Percentiles rank a stretch among this genome's conserved stretches.
Conservation (phyloP, 2,113 vertebrate species). For the Psilopsiagon aymara region DNA sequence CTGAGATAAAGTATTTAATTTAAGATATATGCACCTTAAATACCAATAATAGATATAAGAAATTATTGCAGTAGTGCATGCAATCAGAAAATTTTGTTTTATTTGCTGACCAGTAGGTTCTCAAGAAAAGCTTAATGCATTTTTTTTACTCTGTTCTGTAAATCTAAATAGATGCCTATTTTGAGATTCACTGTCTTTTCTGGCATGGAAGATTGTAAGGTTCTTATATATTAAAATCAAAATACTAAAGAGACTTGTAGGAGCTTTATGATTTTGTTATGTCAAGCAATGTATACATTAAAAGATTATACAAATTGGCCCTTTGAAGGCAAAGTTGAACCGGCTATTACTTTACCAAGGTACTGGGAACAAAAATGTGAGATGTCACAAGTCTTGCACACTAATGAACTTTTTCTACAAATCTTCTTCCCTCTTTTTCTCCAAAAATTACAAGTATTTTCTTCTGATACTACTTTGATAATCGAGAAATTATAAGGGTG, state of each 20-base stretch:
- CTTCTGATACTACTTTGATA: not conserved
- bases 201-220: conserved; percentile 65
- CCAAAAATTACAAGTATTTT: not conserved
- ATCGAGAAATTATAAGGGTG: not conserved
- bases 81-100: conserved; percentile 37
- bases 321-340: not conserved
- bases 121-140: conserved; percentile 25
- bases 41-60: not conserved
- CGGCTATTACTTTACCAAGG: not conserved
- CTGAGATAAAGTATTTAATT: not conserved
- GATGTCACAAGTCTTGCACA: not conserved
- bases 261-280: conserved; percentile 58
- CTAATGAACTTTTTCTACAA: not conserved
- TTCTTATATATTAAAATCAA: conserved; percentile 67
- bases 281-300: conserved; percentile 55
- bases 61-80: not conserved
- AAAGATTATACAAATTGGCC: not conserved
- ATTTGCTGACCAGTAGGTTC: conserved; percentile 8
- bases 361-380: not conserved
- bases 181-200: conserved; percentile 60
- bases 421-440: not conserved
- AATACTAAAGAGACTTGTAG: conserved; percentile 33
- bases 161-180: conserved; percentile 51
- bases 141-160: not conserved
- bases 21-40: not conserved